These are phyloP conservation scores for Dendronephthya gigantea DNA, from an alignment of 64 coral and sea anemone genomes.

Conservation along the genomic window DNA sequence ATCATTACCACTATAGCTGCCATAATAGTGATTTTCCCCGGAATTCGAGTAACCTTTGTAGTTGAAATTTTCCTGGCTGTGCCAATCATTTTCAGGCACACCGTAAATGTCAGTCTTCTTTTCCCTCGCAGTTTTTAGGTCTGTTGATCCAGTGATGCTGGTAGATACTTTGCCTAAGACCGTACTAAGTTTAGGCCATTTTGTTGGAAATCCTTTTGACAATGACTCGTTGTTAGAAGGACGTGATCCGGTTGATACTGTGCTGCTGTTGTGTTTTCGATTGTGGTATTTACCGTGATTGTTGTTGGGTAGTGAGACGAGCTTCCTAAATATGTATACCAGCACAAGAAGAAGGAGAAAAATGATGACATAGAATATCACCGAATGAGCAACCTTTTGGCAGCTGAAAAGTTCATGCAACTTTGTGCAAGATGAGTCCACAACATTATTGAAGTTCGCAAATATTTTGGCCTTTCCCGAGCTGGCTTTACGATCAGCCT, in stretches of 20 bases:
- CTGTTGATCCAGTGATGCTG: neutral
- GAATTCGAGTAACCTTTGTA: neutral
- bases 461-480: neutral
- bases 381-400: neutral
- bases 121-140: neutral
- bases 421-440: neutral
- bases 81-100: neutral
- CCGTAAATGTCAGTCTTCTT: neutral
- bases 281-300: neutral
- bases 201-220: neutral
- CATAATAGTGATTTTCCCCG: neutral
- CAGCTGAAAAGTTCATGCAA: neutral
- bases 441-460: neutral
- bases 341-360: neutral
- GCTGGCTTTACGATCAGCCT: neutral
- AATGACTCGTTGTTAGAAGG: neutral
- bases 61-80: neutral
- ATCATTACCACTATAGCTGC: neutral
- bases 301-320: neutral
- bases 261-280: neutral
- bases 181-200: neutral
- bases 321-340: neutral
- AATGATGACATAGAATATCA: conserved; percentile 1
- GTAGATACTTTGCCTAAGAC: neutral
- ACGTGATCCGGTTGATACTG: neutral